phyloP scores from a whole-genome alignment of 92 coral and sea anemone species.

The Epizoanthus rinbou region DNA sequence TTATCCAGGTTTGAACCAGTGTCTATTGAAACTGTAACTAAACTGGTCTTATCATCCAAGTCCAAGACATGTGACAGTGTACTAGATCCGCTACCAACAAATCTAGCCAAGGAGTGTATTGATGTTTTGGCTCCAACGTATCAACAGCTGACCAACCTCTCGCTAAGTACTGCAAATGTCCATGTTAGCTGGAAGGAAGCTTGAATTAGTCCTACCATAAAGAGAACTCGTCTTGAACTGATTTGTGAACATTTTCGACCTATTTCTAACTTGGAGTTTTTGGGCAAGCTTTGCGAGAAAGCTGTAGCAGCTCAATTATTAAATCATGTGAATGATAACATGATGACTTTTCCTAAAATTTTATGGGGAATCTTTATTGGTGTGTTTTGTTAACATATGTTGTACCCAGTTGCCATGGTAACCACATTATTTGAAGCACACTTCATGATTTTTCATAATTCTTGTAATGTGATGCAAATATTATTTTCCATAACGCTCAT shows the following conservation, averaged over 20 bases:
- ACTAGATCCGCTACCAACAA: not conserved
- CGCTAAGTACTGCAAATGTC: not conserved
- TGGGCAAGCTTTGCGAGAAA: not conserved
- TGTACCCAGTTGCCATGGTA: no score
- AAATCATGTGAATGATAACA: not conserved
- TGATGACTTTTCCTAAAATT: no score
- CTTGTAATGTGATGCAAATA: no score
- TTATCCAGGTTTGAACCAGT: not conserved
- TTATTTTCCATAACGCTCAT: no score
- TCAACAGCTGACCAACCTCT: not conserved
- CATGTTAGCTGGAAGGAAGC: not conserved
- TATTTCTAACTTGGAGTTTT: not conserved
- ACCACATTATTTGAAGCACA: no score
- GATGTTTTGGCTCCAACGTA: not conserved
- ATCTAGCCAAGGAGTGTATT: constrained; percentile 2
- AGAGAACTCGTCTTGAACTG: not conserved
- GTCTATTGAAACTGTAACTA: constrained; percentile 5
- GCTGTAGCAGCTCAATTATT: not conserved
- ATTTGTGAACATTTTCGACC: not conserved
- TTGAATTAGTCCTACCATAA: not conserved
- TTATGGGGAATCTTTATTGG: no score
- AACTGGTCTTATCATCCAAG: constrained; percentile 6
- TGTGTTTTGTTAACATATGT: no score
- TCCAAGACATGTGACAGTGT: not conserved
- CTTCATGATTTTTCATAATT: no score